Conservation (phyloP, 2,113 vertebrate genomes). For the Triplophysa siluroides region DNA sequence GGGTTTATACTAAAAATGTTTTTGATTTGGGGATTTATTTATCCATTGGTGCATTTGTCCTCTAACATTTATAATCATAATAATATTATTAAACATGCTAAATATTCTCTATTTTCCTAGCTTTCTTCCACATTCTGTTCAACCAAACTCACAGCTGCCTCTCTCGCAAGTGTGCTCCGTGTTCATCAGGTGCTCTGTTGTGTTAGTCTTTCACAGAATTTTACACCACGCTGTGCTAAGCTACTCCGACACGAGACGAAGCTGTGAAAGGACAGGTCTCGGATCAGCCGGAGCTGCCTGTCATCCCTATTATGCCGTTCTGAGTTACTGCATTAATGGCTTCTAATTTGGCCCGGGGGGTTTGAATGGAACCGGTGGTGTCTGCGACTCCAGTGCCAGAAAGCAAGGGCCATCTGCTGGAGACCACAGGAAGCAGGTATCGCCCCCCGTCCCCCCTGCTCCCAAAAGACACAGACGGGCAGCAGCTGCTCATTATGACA, state of each 20-base stretch:
- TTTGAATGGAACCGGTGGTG: conserved; percentile 34
- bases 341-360: conserved; percentile 58
- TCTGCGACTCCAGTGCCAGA: conserved; percentile 51
- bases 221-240: conserved; percentile 26
- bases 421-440: conserved; percentile 55
- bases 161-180: neutral
- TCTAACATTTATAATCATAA: too few relatives aligned
- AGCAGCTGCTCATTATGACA: conserved; percentile 53
- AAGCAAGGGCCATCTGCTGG: conserved; percentile 59
- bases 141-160: neutral
- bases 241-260: conserved; percentile 33
- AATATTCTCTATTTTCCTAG: neutral
- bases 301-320: conserved; percentile 48
- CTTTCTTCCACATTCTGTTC: neutral
- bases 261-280: conserved; percentile 40
- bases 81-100: too few relatives aligned
- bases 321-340: conserved; percentile 58
- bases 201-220: conserved; percentile 29
- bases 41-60: neutral
- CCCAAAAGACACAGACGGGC: conserved; percentile 41
- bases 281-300: conserved; percentile 46
- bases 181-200: conserved; percentile 39
- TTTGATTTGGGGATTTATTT: too few relatives aligned
- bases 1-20: too few relatives aligned
- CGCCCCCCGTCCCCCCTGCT: neutral